Evolutionary conservation across 35 echinoderm and acorn worm genomes (phyloP).

Genomic region (Apostichopus californicus): DNA sequence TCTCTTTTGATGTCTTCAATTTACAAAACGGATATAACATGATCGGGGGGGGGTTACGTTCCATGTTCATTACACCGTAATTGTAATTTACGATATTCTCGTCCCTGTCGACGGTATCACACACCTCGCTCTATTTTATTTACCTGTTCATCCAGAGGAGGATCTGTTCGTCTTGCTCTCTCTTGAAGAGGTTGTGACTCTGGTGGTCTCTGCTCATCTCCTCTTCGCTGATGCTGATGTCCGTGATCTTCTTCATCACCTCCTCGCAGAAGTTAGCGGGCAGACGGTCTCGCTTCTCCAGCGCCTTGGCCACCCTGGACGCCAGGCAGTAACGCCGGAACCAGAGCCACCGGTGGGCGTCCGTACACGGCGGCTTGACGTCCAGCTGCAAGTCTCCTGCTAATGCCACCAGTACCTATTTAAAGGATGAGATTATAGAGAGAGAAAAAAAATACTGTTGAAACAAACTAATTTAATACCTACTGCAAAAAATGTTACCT

Average conservation of each 20-base stretch:
- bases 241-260: constrained; percentile 92
- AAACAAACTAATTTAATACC: too few relatives aligned
- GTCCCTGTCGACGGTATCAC: too few relatives aligned
- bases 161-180: constrained; percentile 96
- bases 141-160: constrained; percentile 99
- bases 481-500: too few relatives aligned
- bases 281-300: constrained; percentile 67
- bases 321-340: constrained; percentile 97
- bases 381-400: constrained; percentile 90
- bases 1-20: too few relatives aligned
- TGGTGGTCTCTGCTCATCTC: constrained; percentile 77
- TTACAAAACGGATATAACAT: too few relatives aligned
- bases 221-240: constrained; percentile 87
- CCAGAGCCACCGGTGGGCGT: constrained; percentile 96
- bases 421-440: neutral
- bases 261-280: constrained; percentile 78
- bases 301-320: constrained; percentile 81
- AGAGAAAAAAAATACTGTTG: too few relatives aligned
- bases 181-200: constrained; percentile 68
- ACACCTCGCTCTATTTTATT: too few relatives aligned
- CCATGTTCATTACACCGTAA: too few relatives aligned
- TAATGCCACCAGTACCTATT: constrained; percentile 87
- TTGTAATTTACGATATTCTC: too few relatives aligned
- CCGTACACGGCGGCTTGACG: constrained; percentile 68
- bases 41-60: too few relatives aligned